Conservation (phyloP, 2,797 vertebrate genomes). For the Oreortyx pictus region DNA sequence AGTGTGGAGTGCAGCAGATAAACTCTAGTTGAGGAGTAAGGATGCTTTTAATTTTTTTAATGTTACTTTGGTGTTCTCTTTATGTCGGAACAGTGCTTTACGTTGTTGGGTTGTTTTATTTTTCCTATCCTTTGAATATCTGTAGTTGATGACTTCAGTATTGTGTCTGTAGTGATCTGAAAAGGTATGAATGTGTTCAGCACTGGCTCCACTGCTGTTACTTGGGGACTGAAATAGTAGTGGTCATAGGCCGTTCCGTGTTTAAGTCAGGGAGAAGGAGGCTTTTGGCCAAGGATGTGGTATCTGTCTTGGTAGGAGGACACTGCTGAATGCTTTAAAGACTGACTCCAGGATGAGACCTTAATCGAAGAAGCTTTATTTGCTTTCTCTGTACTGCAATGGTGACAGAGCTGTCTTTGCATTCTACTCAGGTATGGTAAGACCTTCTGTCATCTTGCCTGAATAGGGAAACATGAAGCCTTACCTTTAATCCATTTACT, state of each 20-base stretch:
- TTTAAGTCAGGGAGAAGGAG: not conserved
- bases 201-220: not conserved
- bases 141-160: not conserved
- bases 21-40: accelerated
- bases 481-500: not conserved
- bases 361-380: not conserved
- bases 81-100: not conserved
- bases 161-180: not conserved
- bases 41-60: not conserved
- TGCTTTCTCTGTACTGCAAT: not conserved
- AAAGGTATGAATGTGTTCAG: not conserved
- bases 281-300: not conserved
- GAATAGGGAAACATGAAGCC: not conserved
- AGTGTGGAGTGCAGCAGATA: not conserved
- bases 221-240: accelerated
- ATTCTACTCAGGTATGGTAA: not conserved
- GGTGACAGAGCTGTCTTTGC: not conserved
- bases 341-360: not conserved
- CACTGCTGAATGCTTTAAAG: not conserved
- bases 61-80: not conserved
- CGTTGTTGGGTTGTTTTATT: not conserved
- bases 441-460: not conserved
- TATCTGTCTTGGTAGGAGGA: not conserved
- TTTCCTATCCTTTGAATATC: not conserved
- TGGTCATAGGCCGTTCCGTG: not conserved